These are phyloP conservation scores for Gasteruption jaculator DNA, from an alignment of 2,888 invertebrate genomes.

Conservation along the genomic window DNA sequence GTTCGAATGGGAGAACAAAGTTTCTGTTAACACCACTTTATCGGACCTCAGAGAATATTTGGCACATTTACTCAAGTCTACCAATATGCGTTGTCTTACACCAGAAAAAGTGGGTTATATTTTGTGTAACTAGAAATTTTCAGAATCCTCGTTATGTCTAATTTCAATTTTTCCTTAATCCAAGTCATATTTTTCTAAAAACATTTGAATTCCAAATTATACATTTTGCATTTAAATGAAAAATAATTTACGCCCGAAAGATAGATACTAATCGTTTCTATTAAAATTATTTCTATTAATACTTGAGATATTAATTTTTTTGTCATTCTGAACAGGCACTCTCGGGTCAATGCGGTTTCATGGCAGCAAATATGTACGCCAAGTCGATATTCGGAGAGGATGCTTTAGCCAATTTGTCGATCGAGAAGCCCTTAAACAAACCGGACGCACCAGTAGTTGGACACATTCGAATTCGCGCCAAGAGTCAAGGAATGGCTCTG, in stretches of 20 bases:
- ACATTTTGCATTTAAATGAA: neutral
- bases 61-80: slow-evolving; percentile 84
- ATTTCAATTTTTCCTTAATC: neutral
- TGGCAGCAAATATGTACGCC: slow-evolving; percentile 99
- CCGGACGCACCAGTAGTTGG: slow-evolving; percentile 87
- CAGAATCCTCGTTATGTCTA: no score
- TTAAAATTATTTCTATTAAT: slow-evolving; percentile 6
- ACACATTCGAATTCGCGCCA: slow-evolving; percentile 96
- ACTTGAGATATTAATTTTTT: slow-evolving; percentile 4
- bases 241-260: no score
- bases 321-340: slow-evolving; percentile 61
- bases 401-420: slow-evolving; percentile 96
- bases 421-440: slow-evolving; percentile 90
- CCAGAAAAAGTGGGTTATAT: slow-evolving; percentile 73
- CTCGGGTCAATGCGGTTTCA: slow-evolving; percentile 96
- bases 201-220: neutral
- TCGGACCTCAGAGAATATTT: slow-evolving; percentile 91
- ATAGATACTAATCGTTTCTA: slow-evolving; percentile 1
- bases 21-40: slow-evolving; percentile 89
- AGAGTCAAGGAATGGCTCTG: slow-evolving; percentile 99
- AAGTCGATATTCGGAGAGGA: slow-evolving; percentile 98
- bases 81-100: slow-evolving; percentile 99
- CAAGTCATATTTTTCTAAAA: slow-evolving; percentile 5
- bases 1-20: slow-evolving; percentile 99
- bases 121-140: no score